Percentiles rank a stretch among this genome's conserved stretches.
These are phyloP conservation scores for Pelagia noctiluca DNA, from an alignment of 30 jellyfish, hydroid and myxozoan species.

Conservation along the genomic window DNA sequence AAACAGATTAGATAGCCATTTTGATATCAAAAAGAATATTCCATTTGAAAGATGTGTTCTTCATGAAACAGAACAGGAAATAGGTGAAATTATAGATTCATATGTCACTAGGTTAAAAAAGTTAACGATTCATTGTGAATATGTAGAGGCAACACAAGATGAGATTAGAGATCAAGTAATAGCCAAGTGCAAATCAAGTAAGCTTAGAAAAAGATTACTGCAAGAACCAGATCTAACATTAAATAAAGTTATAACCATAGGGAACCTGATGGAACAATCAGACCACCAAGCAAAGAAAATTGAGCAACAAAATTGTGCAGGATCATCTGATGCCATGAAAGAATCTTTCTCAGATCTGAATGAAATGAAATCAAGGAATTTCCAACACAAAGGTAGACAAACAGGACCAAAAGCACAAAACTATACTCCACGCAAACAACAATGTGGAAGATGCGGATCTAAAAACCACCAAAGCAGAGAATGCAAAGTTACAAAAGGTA, in stretches of 20 bases:
- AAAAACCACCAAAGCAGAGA: constrained; percentile 31
- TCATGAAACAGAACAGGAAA: constrained; percentile 46
- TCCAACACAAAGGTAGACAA: constrained; percentile 15
- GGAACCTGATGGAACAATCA: constrained; percentile 60
- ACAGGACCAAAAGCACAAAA: constrained; percentile 1
- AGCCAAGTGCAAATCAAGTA: constrained; percentile 55
- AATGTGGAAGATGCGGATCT: constrained; percentile 55
- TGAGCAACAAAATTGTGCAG: constrained; percentile 54
- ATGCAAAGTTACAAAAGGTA: constrained; percentile 38
- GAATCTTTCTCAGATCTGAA: constrained; percentile 35
- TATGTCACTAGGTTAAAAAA: constrained; percentile 30
- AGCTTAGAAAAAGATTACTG: constrained; percentile 51
- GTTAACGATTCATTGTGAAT: constrained; percentile 46
- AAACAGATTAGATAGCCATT: constrained; percentile 26
- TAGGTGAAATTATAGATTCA: constrained; percentile 36
- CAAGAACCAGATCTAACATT: constrained; percentile 57
- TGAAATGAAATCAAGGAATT: constrained; percentile 1
- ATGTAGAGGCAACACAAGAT: constrained; percentile 26
- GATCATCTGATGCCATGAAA: constrained; percentile 30
- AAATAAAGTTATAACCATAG: constrained; percentile 34
- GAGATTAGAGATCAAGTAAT: constrained; percentile 66
- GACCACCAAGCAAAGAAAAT: constrained; percentile 38
- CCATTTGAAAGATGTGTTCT: constrained; percentile 48
- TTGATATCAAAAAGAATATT: constrained; percentile 25
- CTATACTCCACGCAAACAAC: constrained; percentile 30